Base-by-base conservation (phyloP, 2,797 vertebrate species). In the Pseudotriccus pelzelni region DNA sequence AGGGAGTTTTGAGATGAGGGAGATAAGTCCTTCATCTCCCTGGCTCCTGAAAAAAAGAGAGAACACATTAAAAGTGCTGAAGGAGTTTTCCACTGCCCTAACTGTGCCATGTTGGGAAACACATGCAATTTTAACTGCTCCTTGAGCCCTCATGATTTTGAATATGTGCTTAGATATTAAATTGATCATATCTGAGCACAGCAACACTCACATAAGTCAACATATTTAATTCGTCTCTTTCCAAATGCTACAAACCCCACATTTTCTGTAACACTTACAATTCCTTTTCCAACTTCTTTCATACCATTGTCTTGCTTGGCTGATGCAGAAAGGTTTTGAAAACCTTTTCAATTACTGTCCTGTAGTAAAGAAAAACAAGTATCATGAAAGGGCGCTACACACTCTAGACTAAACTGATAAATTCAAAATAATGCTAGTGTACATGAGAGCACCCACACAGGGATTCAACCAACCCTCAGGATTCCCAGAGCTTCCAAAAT, bases 31-130 rank as follows among this genome's bases (percentile, higher is more conserved):
- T 95, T 95, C 91, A 96, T 93, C 95, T 97, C 95, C 95, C 94
- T 97, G 96, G 96, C 82, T 97, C 95, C 97, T 97, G 96, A 96
- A 97, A 97, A 74, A 97, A 88, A 96, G 95, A 96, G 91, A 97
- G 89, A 97, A 94, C 62, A 96, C 91, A 97, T 97, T 95, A 95
- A 87, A 97, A 85, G 67, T n/a, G 66, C 43, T 93, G 89, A 87
- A 94, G 47, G 84, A 50, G 22, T 63, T 89, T 74, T 66, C 74
- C 77, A 39, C 47, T 85, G 58, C 72, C 79, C 87, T 93, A 95
- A 77, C 41, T 79, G 60, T 56, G 78, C 55, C 46, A 30, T 4
- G 28, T 39, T 79, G 95, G 93, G 93, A 92, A 96, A 76, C 32
- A 73, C 91, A 94, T 94, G 96, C 94, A 91, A 79, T 47, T 90